phyloP scores from a whole-genome alignment of 2,113 vertebrate genomes.

The Thunnus thynnus region DNA sequence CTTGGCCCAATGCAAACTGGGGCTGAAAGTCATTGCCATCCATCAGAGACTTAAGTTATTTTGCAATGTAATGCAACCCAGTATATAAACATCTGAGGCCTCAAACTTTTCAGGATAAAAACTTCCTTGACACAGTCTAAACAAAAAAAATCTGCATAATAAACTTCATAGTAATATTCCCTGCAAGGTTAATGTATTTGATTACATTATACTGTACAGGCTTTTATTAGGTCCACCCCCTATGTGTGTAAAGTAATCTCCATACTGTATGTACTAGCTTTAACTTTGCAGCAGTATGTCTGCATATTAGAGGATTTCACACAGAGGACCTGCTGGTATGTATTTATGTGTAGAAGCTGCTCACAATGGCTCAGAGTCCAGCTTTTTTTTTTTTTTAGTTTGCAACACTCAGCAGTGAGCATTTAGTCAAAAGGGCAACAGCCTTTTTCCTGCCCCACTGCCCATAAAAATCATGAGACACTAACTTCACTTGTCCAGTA shows the following conservation, averaged over 20 bases:
- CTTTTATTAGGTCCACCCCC: not conserved
- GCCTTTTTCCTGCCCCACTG: not conserved
- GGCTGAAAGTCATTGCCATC: not conserved
- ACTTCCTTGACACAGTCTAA: not conserved
- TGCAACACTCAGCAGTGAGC: conserved; percentile 10
- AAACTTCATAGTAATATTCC: too few relatives aligned
- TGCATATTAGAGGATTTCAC: not conserved
- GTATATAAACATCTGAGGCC: not conserved
- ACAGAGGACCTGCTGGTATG: not conserved
- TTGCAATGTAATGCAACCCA: not conserved
- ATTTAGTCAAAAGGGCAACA: conserved; percentile 9
- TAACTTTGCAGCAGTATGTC: not conserved
- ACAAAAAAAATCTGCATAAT: too few relatives aligned
- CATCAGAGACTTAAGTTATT: not conserved
- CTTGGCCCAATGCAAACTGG: not conserved
- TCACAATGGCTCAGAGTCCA: not conserved
- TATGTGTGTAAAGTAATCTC: not conserved
- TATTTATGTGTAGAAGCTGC: not conserved
- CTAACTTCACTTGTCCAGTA: not conserved
- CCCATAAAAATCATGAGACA: not conserved
- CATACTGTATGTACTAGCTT: not conserved
- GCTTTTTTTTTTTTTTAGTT: not conserved
- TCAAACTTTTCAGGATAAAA: not conserved
- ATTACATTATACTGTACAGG: not conserved
- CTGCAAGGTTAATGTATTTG: not conserved